Evolutionary conservation across 2,888 invertebrate species (phyloP).

Genomic region (Campoplex capitator): DNA sequence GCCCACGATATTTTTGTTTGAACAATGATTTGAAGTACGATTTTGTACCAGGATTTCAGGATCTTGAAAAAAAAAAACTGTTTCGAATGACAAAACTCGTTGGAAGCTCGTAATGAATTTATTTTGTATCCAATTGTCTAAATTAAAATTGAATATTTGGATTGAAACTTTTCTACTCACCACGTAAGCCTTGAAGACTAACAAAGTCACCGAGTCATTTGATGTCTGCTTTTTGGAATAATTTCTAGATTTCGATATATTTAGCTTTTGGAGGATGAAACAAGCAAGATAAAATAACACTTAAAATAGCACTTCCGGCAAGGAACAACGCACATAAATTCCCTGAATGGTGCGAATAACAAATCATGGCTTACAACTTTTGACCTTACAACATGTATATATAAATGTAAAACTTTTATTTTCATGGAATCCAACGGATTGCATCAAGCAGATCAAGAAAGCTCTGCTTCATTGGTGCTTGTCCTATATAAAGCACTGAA

Average conservation of each 20-base stretch:
- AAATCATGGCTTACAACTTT: neutral
- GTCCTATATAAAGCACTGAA: neutral
- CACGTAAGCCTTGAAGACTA: too few species aligned
- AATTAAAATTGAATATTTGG: too few species aligned
- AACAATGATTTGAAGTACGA: neutral
- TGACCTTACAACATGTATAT: neutral
- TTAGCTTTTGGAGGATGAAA: neutral
- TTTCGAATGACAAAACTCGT: neutral
- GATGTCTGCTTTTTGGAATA: too few species aligned
- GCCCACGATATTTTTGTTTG: neutral
- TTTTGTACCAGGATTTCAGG: neutral
- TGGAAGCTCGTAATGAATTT: neutral
- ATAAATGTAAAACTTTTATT: neutral
- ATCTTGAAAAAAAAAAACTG: neutral
- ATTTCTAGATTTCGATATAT: neutral
- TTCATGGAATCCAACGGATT: constrained; percentile 1
- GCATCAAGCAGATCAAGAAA: constrained; percentile 36
- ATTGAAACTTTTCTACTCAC: too few species aligned
- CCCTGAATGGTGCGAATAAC: neutral
- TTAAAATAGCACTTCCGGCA: neutral
- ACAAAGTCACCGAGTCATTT: neutral
- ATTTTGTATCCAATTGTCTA: too few species aligned
- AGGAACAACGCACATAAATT: neutral
- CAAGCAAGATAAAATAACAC: too few species aligned
- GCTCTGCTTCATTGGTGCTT: constrained; percentile 2